Evolutionary conservation across 2,113 vertebrate genomes (phyloP).

Genomic region (Morone chrysops): DNA sequence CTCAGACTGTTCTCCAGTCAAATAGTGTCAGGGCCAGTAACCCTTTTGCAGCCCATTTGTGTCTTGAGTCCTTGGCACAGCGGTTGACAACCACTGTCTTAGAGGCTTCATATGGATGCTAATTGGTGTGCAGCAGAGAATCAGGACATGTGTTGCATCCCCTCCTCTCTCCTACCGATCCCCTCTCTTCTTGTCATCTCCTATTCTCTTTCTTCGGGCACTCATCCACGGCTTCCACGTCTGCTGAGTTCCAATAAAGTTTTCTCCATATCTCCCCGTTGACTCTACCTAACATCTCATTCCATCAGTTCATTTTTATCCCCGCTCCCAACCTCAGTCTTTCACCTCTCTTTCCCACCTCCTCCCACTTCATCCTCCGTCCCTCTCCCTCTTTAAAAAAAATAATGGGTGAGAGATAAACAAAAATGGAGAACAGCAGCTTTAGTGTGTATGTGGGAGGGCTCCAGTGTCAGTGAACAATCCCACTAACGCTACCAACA

Average conservation of each 20-base stretch:
- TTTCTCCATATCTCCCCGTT: conserved; percentile 39
- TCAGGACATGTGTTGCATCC: conserved; percentile 63
- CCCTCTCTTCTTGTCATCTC: conserved; percentile 65
- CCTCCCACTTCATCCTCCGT: conserved; percentile 18
- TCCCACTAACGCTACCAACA: conserved; percentile 47
- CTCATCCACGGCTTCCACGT: conserved; percentile 40
- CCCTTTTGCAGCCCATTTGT: conserved; percentile 37
- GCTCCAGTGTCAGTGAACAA: conserved; percentile 41
- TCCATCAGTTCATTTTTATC: conserved; percentile 49
- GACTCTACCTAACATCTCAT: conserved; percentile 50
- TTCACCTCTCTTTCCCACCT: conserved; percentile 21
- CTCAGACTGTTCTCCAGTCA: conserved; percentile 34
- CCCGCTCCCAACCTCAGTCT: conserved; percentile 1
- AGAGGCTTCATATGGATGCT: conserved; percentile 58
- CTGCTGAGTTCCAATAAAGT: conserved; percentile 52
- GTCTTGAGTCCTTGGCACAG: conserved; percentile 42
- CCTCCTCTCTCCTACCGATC: conserved; percentile 47
- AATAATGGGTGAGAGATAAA: conserved; percentile 19
- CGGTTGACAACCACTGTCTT: conserved; percentile 61
- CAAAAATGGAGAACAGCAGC: conserved; percentile 42
- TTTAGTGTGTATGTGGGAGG: conserved; percentile 46
- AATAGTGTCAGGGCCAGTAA: conserved; percentile 47
- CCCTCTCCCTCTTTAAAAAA: not conserved
- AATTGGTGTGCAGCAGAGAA: conserved; percentile 65
- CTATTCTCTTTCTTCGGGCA: conserved; percentile 68